Evolutionary conservation across 2,113 vertebrate genomes (phyloP), one percentile per base, ranked within the genome.

Genomic region (Ornithorhynchus anatinus): DNA sequence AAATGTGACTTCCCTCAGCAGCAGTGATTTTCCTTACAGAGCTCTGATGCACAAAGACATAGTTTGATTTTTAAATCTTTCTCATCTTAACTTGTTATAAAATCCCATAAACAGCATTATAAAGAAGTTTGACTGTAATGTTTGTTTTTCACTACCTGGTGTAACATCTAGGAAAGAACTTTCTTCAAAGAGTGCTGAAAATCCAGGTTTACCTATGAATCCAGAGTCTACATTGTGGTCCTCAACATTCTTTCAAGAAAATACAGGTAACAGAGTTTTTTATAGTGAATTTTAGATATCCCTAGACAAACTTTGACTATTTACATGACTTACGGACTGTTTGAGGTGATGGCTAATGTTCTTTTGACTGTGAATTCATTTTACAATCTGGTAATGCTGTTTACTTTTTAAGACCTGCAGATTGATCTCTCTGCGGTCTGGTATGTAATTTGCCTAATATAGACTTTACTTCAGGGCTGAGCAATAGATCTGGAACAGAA

Each of bases 131-230:
- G 20, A 61, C 16, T 35, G 35, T 40, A 60, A 4, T 48, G 35
- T 51, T 33, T 48, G 7, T 2, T 44, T 9, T 20, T 45, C 5
- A 40, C n/a, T 43, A 12, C 64, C 15, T 69, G 16, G 40, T 82
- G 48, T 57, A 67, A 82, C 19, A 35, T 59, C 42, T 65, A 86
- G 84, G 45, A 80, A 67, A 23, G 48, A 68, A 52, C 1, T 61
- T 57, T 82, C 64, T 64, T 64, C 72, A 63, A 77, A 53, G 66
- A 63, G 6, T 60, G 20, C 22, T 59, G 32, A 81, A 88, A 79
- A 59, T 64, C 80, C 83, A 32, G 69, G 60, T 74, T 59, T 14
- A 37, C 56, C 76, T 78, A 58, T 5, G 59, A 71, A 68, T 71
- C 51, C 31, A n/a, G 73, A 72, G 12, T 73, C 65, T 70, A 53